A percentile compares a stretch with the other conserved stretches of the same genome.
Evolutionary conservation across 2,797 vertebrate species (phyloP).

Genomic region (Trematomus bernacchii): DNA sequence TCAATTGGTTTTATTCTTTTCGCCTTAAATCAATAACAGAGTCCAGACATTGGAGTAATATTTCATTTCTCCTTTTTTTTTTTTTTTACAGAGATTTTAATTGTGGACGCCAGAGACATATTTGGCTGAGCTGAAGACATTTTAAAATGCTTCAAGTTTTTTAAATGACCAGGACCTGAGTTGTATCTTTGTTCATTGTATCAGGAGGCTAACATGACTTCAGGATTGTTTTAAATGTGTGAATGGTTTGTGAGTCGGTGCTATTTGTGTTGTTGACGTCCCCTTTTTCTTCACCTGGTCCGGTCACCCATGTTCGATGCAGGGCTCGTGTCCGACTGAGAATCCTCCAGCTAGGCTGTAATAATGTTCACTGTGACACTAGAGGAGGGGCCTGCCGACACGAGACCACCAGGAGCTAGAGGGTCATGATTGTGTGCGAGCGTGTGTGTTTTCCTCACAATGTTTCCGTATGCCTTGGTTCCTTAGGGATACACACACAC

Average conservation of each 20-base stretch:
- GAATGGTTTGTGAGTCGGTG: conserved; percentile 56
- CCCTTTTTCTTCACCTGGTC: conserved; percentile 27
- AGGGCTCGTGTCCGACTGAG: conserved; percentile 52
- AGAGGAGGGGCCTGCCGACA: conserved; percentile 52
- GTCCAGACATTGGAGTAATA: conserved; percentile 31
- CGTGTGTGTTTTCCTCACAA: conserved; percentile 50
- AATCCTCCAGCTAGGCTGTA: conserved; percentile 68
- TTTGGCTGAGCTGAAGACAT: conserved; percentile 49
- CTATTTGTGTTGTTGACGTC: conserved; percentile 27
- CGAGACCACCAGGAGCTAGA: conserved; percentile 44
- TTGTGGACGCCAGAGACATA: conserved; percentile 31
- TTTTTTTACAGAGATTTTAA: conserved; percentile 54
- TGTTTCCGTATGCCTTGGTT: conserved; percentile 74
- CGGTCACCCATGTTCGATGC: conserved; percentile 37
- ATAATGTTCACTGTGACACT: conserved; percentile 85
- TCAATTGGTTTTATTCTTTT: conserved; percentile 62
- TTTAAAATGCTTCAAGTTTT: background rate
- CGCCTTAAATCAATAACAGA: conserved; percentile 57
- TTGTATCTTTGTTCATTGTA: conserved; percentile 36
- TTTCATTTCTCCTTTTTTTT: conserved; percentile 19
- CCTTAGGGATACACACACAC: conserved; percentile 64
- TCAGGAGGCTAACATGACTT: conserved; percentile 55
- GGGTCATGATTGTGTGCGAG: conserved; percentile 44
- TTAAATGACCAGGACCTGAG: conserved; percentile 42
- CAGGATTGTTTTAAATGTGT: conserved; percentile 59